Conservation (phyloP, 1,140 invertebrate genomes). For the Drosophila pectinifera region DNA sequence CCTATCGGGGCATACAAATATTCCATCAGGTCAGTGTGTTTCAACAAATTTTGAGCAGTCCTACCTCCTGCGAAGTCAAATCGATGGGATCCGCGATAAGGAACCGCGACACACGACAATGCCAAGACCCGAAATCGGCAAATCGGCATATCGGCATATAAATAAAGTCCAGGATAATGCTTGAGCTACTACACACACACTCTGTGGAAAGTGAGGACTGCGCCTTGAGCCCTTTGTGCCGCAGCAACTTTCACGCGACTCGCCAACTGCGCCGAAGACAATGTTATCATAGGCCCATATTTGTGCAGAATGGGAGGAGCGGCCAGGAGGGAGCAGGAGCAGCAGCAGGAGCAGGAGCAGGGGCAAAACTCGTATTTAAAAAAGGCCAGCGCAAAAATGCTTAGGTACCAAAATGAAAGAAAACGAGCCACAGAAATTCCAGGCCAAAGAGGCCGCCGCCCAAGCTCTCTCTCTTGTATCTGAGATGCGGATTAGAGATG, state of each 20-base stretch:
- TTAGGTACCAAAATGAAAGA: conserved; percentile 62
- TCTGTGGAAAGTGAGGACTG: conserved; percentile 29
- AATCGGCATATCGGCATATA: conserved; percentile 57
- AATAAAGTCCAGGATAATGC: conserved; percentile 40
- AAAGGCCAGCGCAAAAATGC: conserved; percentile 56
- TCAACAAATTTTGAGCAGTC: conserved; percentile 29
- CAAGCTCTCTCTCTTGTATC: conserved; percentile 22
- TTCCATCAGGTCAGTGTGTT: conserved; percentile 40
- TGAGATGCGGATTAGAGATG: conserved; percentile 26
- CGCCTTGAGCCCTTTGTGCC: conserved; percentile 52
- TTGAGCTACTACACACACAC: conserved; percentile 42
- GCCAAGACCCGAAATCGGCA: conserved; percentile 40
- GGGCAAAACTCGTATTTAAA: conserved; percentile 53
- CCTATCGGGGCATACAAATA: conserved; percentile 33
- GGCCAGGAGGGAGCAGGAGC: conserved; percentile 1
- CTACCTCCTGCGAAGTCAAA: conserved; percentile 37
- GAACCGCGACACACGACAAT: conserved; percentile 36
- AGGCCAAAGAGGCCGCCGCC: conserved; percentile 72
- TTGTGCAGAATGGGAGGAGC: conserved; percentile 60
- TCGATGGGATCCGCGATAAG: conserved; percentile 54
- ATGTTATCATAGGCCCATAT: conserved; percentile 80
- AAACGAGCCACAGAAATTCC: conserved; percentile 67
- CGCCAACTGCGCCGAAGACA: conserved; percentile 56
- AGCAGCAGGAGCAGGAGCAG: conserved; percentile 16
- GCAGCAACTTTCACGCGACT: conserved; percentile 71